A percentile compares a stretch with the other conserved stretches of the same genome.
Conservation (phyloP, 2,888 invertebrate genomes). For the Oxycera nigricornis region DNA sequence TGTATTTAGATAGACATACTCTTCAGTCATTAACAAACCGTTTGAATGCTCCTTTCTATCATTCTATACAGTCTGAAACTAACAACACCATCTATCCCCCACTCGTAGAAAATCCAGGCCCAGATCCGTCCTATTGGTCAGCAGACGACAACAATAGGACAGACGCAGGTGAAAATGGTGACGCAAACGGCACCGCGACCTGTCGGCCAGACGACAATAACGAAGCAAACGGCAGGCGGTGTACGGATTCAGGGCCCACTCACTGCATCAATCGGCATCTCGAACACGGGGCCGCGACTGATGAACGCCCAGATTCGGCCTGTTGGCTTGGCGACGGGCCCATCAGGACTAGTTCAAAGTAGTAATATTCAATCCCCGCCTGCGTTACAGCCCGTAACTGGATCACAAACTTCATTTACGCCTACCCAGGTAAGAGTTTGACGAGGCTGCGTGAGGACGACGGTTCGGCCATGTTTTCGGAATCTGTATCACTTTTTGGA, state of each 20-base stretch:
- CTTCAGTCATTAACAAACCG: no score
- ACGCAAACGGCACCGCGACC: slow-evolving; percentile 61
- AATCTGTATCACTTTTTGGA: no score
- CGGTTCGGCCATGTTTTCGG: background rate
- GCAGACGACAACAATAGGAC: slow-evolving; percentile 65
- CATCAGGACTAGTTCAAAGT: slow-evolving; percentile 54
- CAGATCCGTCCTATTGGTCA: slow-evolving; percentile 66
- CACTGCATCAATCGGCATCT: slow-evolving; percentile 46
- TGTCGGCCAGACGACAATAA: slow-evolving; percentile 62
- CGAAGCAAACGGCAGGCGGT: slow-evolving; percentile 59
- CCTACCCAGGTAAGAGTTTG: slow-evolving; percentile 45
- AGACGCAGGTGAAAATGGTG: slow-evolving; percentile 70
- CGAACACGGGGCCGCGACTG: slow-evolving; percentile 55
- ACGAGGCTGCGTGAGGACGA: background rate
- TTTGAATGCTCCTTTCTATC: no score
- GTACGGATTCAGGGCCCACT: slow-evolving; percentile 58
- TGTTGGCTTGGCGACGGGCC: slow-evolving; percentile 50
- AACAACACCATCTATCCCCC: background rate
- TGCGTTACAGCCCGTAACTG: slow-evolving; percentile 58
- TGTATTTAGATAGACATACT: no score
- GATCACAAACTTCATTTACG: slow-evolving; percentile 45
- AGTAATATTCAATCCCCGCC: slow-evolving; percentile 56
- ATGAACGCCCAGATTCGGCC: slow-evolving; percentile 57
- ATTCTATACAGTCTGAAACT: no score
- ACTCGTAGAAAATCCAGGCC: slow-evolving; percentile 60